Percentiles rank a stretch among this genome's conserved stretches.
Evolutionary conservation across 2,797 vertebrate species (phyloP).

Genomic region (Xiphophorus birchmanni): DNA sequence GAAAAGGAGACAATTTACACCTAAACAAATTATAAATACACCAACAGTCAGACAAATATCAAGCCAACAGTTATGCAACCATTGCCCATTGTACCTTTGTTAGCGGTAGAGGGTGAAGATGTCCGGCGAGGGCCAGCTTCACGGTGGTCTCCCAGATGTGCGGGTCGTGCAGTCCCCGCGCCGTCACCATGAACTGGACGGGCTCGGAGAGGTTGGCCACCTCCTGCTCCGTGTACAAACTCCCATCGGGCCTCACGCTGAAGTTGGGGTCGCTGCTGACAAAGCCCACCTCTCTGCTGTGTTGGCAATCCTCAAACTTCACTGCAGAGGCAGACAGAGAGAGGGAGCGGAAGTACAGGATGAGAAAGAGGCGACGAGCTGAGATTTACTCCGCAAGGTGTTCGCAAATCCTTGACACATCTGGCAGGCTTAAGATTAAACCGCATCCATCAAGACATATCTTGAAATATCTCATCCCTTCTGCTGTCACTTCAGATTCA

Average conservation of each 20-base stretch:
- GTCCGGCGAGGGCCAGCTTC: slow-evolving; percentile 86
- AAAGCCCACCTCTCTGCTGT: slow-evolving; percentile 82
- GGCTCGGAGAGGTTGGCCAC: slow-evolving; percentile 87
- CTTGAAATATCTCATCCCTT: slow-evolving; percentile 67
- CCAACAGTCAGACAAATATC: not conserved
- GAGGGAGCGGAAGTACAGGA: slow-evolving; percentile 33
- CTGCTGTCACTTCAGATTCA: slow-evolving; percentile 64
- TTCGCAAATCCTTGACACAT: slow-evolving; percentile 68
- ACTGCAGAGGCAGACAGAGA: slow-evolving; percentile 79
- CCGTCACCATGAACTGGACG: slow-evolving; percentile 88
- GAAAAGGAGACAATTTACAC: not conserved
- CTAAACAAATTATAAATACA: not conserved
- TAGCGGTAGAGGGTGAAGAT: slow-evolving; percentile 76
- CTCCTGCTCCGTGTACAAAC: slow-evolving; percentile 84
- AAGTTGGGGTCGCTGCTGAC: slow-evolving; percentile 91
- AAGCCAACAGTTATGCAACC: not conserved
- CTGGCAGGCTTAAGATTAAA: slow-evolving; percentile 69
- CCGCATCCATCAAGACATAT: slow-evolving; percentile 63
- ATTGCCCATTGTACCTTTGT: slow-evolving; percentile 69
- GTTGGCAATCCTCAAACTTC: slow-evolving; percentile 89
- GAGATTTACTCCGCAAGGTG: slow-evolving; percentile 47
- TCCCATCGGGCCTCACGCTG: slow-evolving; percentile 86
- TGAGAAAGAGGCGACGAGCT: slow-evolving; percentile 43
- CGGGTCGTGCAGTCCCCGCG: slow-evolving; percentile 75
- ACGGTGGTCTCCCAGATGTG: slow-evolving; percentile 88